phyloP scores from a whole-genome alignment of 2,797 vertebrate species.

The Bradypus variegatus region DNA sequence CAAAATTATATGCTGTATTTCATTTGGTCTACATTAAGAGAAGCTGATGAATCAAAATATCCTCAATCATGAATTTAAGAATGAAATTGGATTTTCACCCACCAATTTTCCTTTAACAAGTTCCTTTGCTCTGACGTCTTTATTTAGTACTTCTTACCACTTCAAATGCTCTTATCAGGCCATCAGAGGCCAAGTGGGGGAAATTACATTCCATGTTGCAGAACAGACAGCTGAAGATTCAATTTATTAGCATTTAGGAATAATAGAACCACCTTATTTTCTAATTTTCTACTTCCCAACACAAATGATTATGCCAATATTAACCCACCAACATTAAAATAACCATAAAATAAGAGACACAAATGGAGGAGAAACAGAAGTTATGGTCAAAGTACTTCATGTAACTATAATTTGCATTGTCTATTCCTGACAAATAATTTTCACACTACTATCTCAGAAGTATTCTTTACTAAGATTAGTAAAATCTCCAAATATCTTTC shows the following conservation, averaged over 20 bases:
- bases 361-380: neutral
- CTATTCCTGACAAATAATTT: slow-evolving; percentile 53
- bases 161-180: neutral
- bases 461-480: neutral
- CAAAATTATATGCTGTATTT: neutral
- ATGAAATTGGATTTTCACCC: neutral
- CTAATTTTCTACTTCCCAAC: neutral
- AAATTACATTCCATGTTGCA: neutral
- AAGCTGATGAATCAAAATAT: slow-evolving; percentile 25
- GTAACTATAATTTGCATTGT: slow-evolving; percentile 24
- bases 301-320: neutral
- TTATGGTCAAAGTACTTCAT: neutral
- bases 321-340: slow-evolving; percentile 11
- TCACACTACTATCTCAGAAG: neutral
- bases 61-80: neutral
- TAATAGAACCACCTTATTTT: slow-evolving; percentile 14
- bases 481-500: slow-evolving; percentile 22
- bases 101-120: neutral
- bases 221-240: neutral
- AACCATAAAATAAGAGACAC: neutral
- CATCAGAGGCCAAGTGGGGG: neutral
- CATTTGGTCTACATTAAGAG: slow-evolving; percentile 4
- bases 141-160: neutral
- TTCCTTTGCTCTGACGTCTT: neutral
- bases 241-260: neutral